phyloP scores from a whole-genome alignment of 2,797 vertebrate species.

The Forpus xanthops region DNA sequence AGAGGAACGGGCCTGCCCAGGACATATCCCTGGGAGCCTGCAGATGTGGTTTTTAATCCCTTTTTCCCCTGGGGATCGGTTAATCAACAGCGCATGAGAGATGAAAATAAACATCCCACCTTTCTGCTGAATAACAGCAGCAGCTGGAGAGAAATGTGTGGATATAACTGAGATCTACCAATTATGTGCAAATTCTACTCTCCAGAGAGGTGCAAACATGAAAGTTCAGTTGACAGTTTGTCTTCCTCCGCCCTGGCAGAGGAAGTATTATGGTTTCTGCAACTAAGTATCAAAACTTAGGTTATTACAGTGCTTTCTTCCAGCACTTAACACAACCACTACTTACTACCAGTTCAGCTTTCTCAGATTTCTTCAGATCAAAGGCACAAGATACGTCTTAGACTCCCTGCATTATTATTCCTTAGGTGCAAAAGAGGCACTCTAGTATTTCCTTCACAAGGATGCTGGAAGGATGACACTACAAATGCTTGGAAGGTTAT shows the following conservation, averaged over 20 bases:
- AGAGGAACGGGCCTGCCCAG: not conserved
- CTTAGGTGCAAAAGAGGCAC: not conserved
- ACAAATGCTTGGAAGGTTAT: not conserved
- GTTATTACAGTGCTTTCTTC: not conserved
- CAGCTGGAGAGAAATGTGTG: conserved; percentile 23
- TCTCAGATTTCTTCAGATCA: not conserved
- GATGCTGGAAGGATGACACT: not conserved
- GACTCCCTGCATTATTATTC: not conserved
- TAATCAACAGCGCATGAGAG: not conserved
- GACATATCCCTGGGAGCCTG: not conserved
- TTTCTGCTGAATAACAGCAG: conserved; percentile 3
- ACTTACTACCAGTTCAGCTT: not conserved
- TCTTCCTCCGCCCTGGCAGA: not conserved
- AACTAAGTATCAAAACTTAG: not conserved
- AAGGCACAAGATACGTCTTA: not conserved
- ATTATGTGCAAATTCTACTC: not conserved
- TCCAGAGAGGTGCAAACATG: not conserved
- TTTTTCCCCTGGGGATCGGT: not conserved
- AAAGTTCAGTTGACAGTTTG: not conserved
- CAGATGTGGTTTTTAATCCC: not conserved
- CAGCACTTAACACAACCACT: not conserved
- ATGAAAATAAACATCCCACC: not conserved
- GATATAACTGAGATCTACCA: not conserved
- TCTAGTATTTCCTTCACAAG: not conserved
- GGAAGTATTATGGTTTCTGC: not conserved